Evolutionary conservation across 2,888 invertebrate genomes (phyloP).

Genomic region (Drosophila pseudotakahashii): DNA sequence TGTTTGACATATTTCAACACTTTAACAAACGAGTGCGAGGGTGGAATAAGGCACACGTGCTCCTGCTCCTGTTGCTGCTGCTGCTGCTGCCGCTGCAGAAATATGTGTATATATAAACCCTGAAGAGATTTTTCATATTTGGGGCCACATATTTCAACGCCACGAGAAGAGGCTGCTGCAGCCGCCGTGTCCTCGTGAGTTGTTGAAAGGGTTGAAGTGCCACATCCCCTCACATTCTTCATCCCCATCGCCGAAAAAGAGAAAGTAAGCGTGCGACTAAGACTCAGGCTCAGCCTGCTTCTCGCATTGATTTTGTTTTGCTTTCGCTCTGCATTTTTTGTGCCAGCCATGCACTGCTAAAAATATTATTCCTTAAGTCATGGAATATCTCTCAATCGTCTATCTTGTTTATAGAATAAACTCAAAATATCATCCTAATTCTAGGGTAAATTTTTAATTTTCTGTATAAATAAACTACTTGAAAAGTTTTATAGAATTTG

Average conservation of each 20-base stretch:
- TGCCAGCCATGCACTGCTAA: slow-evolving; percentile 5
- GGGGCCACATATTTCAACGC: slow-evolving; percentile 67
- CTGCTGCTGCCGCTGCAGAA: slow-evolving; percentile 24
- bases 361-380: background rate
- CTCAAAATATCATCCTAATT: background rate
- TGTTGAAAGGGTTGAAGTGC: slow-evolving; percentile 69
- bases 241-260: slow-evolving; percentile 21
- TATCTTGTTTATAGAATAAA: background rate
- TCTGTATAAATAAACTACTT: too few species aligned
- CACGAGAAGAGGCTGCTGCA: slow-evolving; percentile 29
- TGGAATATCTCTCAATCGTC: background rate
- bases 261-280: slow-evolving; percentile 56
- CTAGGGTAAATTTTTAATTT: too few species aligned
- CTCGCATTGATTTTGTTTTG: slow-evolving; percentile 68
- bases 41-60: slow-evolving; percentile 23
- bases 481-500: background rate
- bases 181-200: slow-evolving; percentile 38
- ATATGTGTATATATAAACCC: slow-evolving; percentile 35
- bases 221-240: slow-evolving; percentile 8
- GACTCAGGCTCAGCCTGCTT: slow-evolving; percentile 41
- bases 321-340: slow-evolving; percentile 12
- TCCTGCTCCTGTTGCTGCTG: slow-evolving; percentile 16
- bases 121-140: slow-evolving; percentile 76
- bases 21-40: slow-evolving; percentile 48
- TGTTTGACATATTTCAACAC: slow-evolving; percentile 79